These are phyloP conservation scores for Lacerta viridis DNA, from an alignment of 2,797 vertebrate genomes.

Conservation along the genomic window DNA sequence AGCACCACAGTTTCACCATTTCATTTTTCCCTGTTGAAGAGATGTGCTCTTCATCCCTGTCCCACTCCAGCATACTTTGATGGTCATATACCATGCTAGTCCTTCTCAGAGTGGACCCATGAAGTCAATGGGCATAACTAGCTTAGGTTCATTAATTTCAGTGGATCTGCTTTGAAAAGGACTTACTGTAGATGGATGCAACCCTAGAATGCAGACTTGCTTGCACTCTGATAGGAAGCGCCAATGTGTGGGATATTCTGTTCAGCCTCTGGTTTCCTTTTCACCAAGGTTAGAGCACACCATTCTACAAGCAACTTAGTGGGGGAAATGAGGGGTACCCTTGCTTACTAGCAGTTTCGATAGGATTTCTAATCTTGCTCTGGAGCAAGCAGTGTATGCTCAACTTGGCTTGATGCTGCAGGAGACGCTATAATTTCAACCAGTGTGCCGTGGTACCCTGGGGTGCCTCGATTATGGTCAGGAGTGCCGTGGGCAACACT, in stretches of 20 bases:
- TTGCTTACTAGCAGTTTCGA: constrained; percentile 37
- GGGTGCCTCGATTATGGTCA: too few species aligned
- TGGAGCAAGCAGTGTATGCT: not conserved
- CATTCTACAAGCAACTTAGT: constrained; percentile 56
- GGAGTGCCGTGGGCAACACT: too few species aligned
- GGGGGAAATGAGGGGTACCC: not conserved
- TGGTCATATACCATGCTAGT: not conserved
- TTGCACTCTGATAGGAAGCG: constrained; percentile 31
- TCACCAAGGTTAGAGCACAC: constrained; percentile 57
- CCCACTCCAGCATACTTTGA: not conserved
- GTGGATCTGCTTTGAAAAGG: too few species aligned
- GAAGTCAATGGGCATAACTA: too few species aligned
- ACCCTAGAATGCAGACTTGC: not conserved
- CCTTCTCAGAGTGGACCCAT: too few species aligned
- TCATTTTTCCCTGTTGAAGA: not conserved
- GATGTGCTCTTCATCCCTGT: not conserved
- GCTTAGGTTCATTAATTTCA: too few species aligned
- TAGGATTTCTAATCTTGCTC: constrained; percentile 41
- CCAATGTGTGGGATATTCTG: constrained; percentile 38
- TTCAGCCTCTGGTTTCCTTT: constrained; percentile 59
- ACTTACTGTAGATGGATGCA: too few species aligned
- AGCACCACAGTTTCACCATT: not conserved
- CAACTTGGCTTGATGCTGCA: not conserved
- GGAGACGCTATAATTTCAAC: not conserved
- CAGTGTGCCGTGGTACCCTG: too few species aligned